Base-by-base conservation (phyloP, 2,797 vertebrate genomes). In the Chelmon rostratus region DNA sequence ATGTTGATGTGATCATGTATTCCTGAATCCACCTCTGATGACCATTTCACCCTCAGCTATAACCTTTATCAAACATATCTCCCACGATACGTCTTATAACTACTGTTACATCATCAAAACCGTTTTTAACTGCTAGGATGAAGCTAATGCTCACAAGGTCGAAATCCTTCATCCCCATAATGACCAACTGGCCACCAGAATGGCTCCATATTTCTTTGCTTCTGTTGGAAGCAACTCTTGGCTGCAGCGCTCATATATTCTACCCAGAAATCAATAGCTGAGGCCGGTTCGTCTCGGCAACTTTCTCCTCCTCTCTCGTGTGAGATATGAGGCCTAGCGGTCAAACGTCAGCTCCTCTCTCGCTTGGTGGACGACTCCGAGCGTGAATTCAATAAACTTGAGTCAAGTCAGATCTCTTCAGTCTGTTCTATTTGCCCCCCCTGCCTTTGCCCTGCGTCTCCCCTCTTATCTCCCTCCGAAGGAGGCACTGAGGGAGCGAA, bases 341-440 rank as follows among this genome's bases (percentile, higher is more conserved):
- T 83, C 79, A 79, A 57, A 81, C 31, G 63, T 88, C 86, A 81
- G 63, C 42, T 80, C 77, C 0, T 15, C 68, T 86, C 70, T 62
- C 6, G 8, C 38, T 58, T 0, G 18, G 15, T 4, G 7, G 63
- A 73, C 46, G 23, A 58, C 54, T 25, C 50, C 33, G 5, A 76
- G 83, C 38, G 18, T 74, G 73, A 87, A 82, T 73, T 72, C 52
- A 69, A 64, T 80, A 74, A 79, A 76, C 56, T 31, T 0, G 47
- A 87, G 78, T 85, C 71, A 52, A 56, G 73, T 82, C 4, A 5
- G 57, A 87, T 86, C 76, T 65, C 80, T 62, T 87, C 73, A 59
- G 5, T 47, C 50, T 2, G 19, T 70, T 6, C 0, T 49, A 50
- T 56, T 42, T 15, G 57, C 40, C 58, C 44, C 44, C 44, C 76